Base-by-base conservation (phyloP, 2,888 invertebrate genomes). In the Amblyjoppa fuscipennis region DNA sequence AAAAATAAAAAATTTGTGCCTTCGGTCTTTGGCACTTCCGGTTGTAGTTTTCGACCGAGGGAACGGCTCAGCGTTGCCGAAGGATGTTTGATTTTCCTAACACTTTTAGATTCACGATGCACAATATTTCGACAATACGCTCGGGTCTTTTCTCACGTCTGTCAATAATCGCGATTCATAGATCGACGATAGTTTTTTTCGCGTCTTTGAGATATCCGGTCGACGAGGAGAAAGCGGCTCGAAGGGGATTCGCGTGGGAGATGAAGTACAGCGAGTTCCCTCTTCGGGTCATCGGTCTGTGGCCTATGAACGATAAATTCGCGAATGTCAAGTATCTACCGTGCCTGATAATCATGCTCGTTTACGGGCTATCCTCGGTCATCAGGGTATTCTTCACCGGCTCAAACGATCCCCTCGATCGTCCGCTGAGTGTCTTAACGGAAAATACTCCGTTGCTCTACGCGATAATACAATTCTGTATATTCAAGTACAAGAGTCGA, bases 261-360 rank as follows among this genome's bases (percentile, higher is more conserved):
- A 45, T 45, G 2, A 49, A 20, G 56, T 64, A 34, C 34, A 16
- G 31, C 49, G 49, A 49, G 49, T 16, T 20, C n/a, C 75, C 49
- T 49, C 61, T 75, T 1, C 11, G 31, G n/a, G 49, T 64, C 31
- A 31, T 75, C 28, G 84, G 84, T 9, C 49, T 80, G 45, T 88
- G 86, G 84, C 81, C 86, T 7, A 13, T 71, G 38, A 69, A 81
- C 31, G 76, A 83, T 69, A 68, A 45, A n/a, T 73, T 68, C 9
- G 53, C 83, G 13, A 7, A 61, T 34, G 11, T 83, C 45, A 84
- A 74, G 53, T 79, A 69, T 49, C 5, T 49, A n/a, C 11, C 49
- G 9, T 38, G 16, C 49, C 31, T 49, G 11, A 20, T 49, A 5
- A 9, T 49, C 7, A 49, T 75, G 64, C 3, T 34, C 41, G 4